These are phyloP conservation scores for Coregonus ussuriensis DNA, from an alignment of 2,797 vertebrate genomes.

Conservation along the genomic window DNA sequence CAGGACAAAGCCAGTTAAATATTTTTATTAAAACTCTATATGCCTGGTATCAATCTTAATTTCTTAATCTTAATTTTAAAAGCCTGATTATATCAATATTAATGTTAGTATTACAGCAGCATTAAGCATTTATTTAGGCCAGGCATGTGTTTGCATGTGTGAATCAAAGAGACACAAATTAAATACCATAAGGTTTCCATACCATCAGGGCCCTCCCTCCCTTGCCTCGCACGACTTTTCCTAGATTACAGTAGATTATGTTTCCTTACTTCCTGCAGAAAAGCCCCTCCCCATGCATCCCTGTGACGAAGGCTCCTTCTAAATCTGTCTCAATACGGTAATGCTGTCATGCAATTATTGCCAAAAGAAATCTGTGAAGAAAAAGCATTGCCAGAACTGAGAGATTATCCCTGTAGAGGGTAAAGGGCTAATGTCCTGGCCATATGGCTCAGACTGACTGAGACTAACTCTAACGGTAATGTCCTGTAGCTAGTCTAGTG, in stretches of 20 bases:
- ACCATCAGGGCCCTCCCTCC: background rate
- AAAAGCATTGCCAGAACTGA: slow-evolving; percentile 75
- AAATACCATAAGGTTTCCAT: slow-evolving; percentile 22
- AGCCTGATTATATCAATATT: background rate
- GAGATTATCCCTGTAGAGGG: slow-evolving; percentile 80
- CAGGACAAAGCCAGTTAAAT: background rate
- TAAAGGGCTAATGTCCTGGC: slow-evolving; percentile 77
- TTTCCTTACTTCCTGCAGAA: slow-evolving; percentile 57
- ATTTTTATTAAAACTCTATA: background rate
- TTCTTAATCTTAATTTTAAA: background rate
- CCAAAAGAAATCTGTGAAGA: slow-evolving; percentile 81
- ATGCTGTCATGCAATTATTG: slow-evolving; percentile 83
- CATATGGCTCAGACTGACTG: slow-evolving; percentile 74
- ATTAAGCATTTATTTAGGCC: background rate
- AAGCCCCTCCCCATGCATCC: slow-evolving; percentile 49
- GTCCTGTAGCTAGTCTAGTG: slow-evolving; percentile 66
- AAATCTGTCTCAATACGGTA: slow-evolving; percentile 77
- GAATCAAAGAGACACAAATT: background rate
- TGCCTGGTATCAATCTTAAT: background rate
- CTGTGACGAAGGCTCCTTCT: slow-evolving; percentile 63
- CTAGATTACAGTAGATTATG: slow-evolving; percentile 65
- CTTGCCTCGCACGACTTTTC: slow-evolving; percentile 35
- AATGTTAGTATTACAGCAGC: background rate
- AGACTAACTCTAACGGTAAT: slow-evolving; percentile 23
- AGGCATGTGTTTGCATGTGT: background rate